Percentiles rank a stretch among this genome's conserved stretches.
These are phyloP conservation scores for Tribolium freemani DNA, from an alignment of 2,888 invertebrate species.

Conservation along the genomic window DNA sequence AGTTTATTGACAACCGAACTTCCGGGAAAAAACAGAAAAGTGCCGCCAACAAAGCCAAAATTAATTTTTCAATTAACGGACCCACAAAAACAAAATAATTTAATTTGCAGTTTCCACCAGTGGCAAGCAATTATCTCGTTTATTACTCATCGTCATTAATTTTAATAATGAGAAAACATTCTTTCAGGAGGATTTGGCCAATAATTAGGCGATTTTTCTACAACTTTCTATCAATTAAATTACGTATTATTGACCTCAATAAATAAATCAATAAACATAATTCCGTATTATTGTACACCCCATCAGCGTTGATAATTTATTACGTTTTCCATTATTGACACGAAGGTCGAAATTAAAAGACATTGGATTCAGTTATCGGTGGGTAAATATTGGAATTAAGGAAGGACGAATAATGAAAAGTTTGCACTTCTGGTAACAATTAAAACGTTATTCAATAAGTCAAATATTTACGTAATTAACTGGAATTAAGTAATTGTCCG, in stretches of 20 bases:
- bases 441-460: not conserved
- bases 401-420: not conserved
- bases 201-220: not conserved
- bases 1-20: not conserved
- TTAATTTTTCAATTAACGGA: constrained; percentile 16
- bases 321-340: constrained; percentile 4
- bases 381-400: not conserved
- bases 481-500: constrained; percentile 5
- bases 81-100: constrained; percentile 1
- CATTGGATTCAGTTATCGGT: not conserved
- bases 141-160: not conserved
- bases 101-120: not conserved
- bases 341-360: not conserved
- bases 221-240: not conserved
- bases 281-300: constrained; percentile 2
- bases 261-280: constrained; percentile 16
- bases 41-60: constrained; percentile 6
- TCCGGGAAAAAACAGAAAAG: not conserved
- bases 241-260: constrained; percentile 2
- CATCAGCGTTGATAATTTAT: constrained; percentile 13
- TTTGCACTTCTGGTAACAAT: not conserved
- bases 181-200: not conserved
- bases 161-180: constrained; percentile 1
- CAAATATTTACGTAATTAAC: not conserved
- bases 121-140: not conserved